Evolutionary conservation across 2,797 vertebrate genomes (phyloP).

Genomic region (Carcharodon carcharias): DNA sequence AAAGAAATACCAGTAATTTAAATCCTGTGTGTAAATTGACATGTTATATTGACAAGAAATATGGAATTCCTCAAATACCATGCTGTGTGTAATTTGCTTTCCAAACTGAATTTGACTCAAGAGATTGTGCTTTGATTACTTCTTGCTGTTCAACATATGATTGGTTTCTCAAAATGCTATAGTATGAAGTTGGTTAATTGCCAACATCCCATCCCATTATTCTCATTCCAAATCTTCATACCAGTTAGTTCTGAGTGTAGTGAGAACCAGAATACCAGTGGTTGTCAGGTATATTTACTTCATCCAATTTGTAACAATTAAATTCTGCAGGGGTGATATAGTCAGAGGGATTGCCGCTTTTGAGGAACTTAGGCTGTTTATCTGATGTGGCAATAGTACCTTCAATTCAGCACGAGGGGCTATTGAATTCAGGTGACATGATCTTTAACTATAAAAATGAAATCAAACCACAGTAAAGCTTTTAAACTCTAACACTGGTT

Average conservation of each 20-base stretch:
- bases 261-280: neutral
- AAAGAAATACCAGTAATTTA: neutral
- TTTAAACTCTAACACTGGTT: neutral
- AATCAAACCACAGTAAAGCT: neutral
- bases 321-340: too few species aligned
- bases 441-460: neutral
- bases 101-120: neutral
- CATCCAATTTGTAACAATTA: too few species aligned
- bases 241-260: neutral
- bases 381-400: neutral
- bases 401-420: neutral
- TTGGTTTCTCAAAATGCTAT: neutral
- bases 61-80: neutral
- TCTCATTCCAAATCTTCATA: neutral
- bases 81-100: neutral
- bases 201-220: neutral
- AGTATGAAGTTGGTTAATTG: neutral
- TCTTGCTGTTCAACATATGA: neutral
- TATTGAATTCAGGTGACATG: neutral
- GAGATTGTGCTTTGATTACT: neutral
- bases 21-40: neutral
- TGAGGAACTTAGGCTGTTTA: neutral
- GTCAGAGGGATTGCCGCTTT: too few species aligned
- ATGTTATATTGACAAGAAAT: neutral
- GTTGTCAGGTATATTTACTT: neutral